Evolutionary conservation across 2,113 vertebrate species (phyloP).

Genomic region (Coregonus clupeaformis): DNA sequence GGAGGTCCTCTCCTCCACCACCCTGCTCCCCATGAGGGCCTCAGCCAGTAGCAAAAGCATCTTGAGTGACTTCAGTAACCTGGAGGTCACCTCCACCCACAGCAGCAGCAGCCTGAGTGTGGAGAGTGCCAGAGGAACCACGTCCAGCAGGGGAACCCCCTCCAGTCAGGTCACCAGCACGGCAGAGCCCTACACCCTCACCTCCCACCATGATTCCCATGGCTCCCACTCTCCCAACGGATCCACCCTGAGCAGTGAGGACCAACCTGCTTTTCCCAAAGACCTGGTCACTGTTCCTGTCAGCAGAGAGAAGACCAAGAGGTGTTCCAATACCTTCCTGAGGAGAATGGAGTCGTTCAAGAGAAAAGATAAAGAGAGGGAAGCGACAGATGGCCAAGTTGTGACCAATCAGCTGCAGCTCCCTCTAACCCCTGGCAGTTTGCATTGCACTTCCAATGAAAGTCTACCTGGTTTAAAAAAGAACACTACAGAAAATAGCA

Average conservation of each 20-base stretch:
- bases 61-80: slow-evolving; percentile 77
- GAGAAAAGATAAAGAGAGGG: slow-evolving; percentile 70
- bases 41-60: slow-evolving; percentile 79
- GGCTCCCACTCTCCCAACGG: background rate
- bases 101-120: slow-evolving; percentile 58
- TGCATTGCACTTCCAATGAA: slow-evolving; percentile 34
- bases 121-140: slow-evolving; percentile 30
- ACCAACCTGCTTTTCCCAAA: slow-evolving; percentile 37
- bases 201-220: background rate
- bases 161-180: background rate
- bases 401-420: fast-evolving
- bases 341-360: slow-evolving; percentile 79
- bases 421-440: background rate
- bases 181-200: fast-evolving
- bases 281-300: background rate
- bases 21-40: slow-evolving; percentile 38
- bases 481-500: slow-evolving; percentile 36
- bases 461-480: slow-evolving; percentile 36
- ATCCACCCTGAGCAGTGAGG: slow-evolving; percentile 22
- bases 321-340: slow-evolving; percentile 77
- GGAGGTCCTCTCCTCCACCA: slow-evolving; percentile 42
- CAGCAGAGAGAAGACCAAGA: slow-evolving; percentile 68
- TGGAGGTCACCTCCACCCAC: slow-evolving; percentile 71
- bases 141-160: slow-evolving; percentile 19
- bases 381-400: slow-evolving; percentile 12